Base-by-base conservation (phyloP, 2,797 vertebrate species). In the Momotus momota region DNA sequence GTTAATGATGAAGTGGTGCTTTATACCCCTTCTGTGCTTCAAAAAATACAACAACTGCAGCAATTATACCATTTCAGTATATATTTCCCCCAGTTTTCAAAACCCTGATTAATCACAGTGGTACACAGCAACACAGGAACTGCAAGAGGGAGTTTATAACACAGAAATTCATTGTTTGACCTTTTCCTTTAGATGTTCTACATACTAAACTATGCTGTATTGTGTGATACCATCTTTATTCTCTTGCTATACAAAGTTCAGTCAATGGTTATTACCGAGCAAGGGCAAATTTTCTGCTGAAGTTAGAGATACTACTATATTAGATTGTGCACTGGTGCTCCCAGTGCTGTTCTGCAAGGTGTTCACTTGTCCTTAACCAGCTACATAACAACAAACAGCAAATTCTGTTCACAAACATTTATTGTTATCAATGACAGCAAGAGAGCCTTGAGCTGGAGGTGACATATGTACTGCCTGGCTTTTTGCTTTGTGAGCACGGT, bases 401-500 rank as follows among this genome's bases (percentile, higher is more conserved):
- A 79, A 88, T 69, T 88, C 60, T 8, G 0, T 33, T 57, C 43
- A 33, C 4, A 8, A 81, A 64, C 51, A 33, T 98, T 98, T 96
- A 97, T 98, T 81, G 27, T n/a, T 97, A 57, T 97, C 96, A 96
- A 60, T 91, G 6, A 98, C 97, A 21, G 97, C 97, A 92, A 98
- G 98, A 11, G 98, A 98, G 60, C 98, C 98, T 52, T 98, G 98
- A 54, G 98, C 97, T 41, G 98, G 97, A 51, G 98, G 98, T 91
- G 4, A 97, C 33, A 18, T 98, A 98, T 93, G 97, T n/a, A 97
- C 94, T 98, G 98, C 11, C 98, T 98, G 85, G 98, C 98, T 3
- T 97, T 98, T 97, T 98, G 98, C 91, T 99, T 98, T 94, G 98
- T 98, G 93, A 98, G 97, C 71, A 98, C 64, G 0, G 98, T 98